phyloP scores from a whole-genome alignment of 2,113 vertebrate species.

The Emydocephalus ijimae region DNA sequence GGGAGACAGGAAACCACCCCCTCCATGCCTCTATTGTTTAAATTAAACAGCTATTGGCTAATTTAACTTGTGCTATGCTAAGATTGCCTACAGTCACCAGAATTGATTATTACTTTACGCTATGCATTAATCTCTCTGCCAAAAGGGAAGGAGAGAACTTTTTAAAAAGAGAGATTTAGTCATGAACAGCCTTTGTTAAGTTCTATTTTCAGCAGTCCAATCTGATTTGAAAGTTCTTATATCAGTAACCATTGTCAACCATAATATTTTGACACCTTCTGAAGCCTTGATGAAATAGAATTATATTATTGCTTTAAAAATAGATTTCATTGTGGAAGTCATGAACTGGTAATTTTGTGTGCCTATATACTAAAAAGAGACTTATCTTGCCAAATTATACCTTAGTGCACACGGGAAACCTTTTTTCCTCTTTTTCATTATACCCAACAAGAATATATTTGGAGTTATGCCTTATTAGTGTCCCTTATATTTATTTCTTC shows the following conservation, averaged over 20 bases:
- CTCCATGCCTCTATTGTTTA: conserved; percentile 26
- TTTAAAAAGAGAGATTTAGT: conserved; percentile 48
- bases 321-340: conserved; percentile 57
- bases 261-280: conserved; percentile 40
- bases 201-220: conserved; percentile 53
- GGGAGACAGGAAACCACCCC: background rate
- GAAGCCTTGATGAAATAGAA: conserved; percentile 56
- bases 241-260: conserved; percentile 53
- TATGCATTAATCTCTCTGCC: conserved; percentile 41
- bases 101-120: conserved; percentile 54
- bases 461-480: background rate
- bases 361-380: conserved; percentile 18
- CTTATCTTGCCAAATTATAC: conserved; percentile 27
- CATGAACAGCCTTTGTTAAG: conserved; percentile 38
- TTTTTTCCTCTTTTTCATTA: background rate
- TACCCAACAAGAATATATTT: conserved; percentile 3
- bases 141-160: background rate
- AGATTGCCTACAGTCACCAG: conserved; percentile 51
- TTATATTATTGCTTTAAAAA: conserved; percentile 52
- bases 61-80: conserved; percentile 41
- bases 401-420: background rate
- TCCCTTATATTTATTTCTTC: conserved; percentile 13
- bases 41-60: conserved; percentile 23
- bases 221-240: conserved; percentile 56
- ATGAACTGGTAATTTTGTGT: conserved; percentile 46